Evolutionary conservation across 2,797 vertebrate genomes (phyloP).

Genomic region (Leptodactylus fallax): DNA sequence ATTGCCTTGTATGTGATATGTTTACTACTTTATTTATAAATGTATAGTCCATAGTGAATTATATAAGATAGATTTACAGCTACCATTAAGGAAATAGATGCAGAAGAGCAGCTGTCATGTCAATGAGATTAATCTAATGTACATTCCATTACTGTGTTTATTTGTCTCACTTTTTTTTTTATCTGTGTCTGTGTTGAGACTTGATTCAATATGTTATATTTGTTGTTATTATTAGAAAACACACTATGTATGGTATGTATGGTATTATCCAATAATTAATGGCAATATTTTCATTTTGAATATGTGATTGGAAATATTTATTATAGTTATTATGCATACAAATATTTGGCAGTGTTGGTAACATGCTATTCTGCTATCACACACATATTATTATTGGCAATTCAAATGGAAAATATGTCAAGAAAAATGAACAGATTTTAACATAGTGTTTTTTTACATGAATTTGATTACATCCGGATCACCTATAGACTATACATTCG

Average conservation of each 20-base stretch:
- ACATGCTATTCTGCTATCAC: neutral
- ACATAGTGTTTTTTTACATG: no score
- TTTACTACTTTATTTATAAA: no score
- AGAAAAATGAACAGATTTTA: neutral
- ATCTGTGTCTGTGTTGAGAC: conserved; percentile 35
- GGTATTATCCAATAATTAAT: neutral
- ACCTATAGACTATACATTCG: no score
- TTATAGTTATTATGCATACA: neutral
- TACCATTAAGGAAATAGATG: no score
- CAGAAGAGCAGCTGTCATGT: neutral
- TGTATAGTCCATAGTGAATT: no score
- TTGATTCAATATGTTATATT: neutral
- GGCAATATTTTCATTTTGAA: neutral
- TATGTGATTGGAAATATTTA: conserved; percentile 31
- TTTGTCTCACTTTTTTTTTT: neutral
- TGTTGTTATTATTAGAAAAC: neutral
- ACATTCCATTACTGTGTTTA: neutral
- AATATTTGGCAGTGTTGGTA: conserved; percentile 22
- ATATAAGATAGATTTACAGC: no score
- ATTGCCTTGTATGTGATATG: no score
- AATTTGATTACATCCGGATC: no score
- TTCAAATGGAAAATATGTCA: neutral
- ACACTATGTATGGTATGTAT: neutral
- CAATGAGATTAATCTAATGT: neutral
- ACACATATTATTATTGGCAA: conserved; percentile 14